These are phyloP conservation scores for Lagorchestes hirsutus DNA, from an alignment of 2,797 vertebrate genomes.

Conservation along the genomic window DNA sequence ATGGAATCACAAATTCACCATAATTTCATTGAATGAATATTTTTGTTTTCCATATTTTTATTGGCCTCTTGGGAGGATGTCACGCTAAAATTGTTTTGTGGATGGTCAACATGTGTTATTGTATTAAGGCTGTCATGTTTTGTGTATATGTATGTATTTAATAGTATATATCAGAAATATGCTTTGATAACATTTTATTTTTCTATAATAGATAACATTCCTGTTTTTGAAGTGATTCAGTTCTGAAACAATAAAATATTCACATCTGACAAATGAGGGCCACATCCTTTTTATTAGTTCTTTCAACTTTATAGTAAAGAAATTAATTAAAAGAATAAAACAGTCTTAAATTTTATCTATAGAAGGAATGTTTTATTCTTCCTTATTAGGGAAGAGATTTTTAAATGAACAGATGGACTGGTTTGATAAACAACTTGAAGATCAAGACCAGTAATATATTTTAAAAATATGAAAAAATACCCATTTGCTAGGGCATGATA, in stretches of 20 bases:
- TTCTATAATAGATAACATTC: neutral
- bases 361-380: conserved; percentile 11
- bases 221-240: neutral
- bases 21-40: neutral
- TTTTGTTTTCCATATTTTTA: neutral
- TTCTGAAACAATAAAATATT: neutral
- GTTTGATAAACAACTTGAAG: conserved; percentile 53
- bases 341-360: conserved; percentile 1
- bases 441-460: conserved; percentile 52
- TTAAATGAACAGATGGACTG: conserved; percentile 35
- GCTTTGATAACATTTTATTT: neutral
- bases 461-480: conserved; percentile 39
- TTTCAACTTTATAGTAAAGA: neutral
- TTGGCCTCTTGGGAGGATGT: neutral
- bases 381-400: neutral
- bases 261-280: neutral
- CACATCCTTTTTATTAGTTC: neutral
- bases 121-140: neutral
- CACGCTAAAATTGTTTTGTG: neutral
- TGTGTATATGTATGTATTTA: neutral
- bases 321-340: conserved; percentile 13
- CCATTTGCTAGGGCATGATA: neutral
- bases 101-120: neutral
- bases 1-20: neutral
- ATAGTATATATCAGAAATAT: neutral